Percentiles rank a stretch among this genome's conserved stretches.
These are phyloP conservation scores for Eclectus roratus DNA, from an alignment of 2,113 vertebrate species.

Conservation along the genomic window DNA sequence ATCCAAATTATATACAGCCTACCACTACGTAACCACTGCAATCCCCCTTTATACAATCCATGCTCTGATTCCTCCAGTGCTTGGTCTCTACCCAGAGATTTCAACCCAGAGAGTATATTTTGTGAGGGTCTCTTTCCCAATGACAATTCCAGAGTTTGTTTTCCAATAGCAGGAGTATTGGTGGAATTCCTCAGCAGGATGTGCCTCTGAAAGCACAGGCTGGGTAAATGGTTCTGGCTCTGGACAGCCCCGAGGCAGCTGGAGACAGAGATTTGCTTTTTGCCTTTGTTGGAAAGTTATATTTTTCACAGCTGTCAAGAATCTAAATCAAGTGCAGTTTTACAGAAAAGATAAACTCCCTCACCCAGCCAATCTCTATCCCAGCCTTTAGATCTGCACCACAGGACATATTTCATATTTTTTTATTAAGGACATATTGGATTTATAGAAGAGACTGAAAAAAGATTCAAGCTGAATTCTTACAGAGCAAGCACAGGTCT, in stretches of 20 bases:
- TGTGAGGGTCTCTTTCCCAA: constrained; percentile 8
- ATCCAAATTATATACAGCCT: neutral
- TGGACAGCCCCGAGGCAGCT: constrained; percentile 16
- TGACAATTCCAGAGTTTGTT: constrained; percentile 1
- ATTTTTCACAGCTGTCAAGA: constrained; percentile 65
- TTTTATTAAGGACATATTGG: constrained; percentile 70
- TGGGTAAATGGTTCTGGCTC: constrained; percentile 32
- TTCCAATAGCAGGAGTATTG: neutral
- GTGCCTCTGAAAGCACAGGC: constrained; percentile 18
- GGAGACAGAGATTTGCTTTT: constrained; percentile 48
- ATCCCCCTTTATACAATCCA: neutral
- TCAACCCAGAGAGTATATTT: neutral
- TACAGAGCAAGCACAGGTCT: constrained; percentile 49
- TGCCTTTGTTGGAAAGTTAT: constrained; percentile 46
- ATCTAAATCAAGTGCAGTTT: constrained; percentile 65
- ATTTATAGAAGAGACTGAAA: constrained; percentile 65
- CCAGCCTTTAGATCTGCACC: constrained; percentile 66
- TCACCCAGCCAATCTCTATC: constrained; percentile 60
- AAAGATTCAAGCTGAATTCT: constrained; percentile 64
- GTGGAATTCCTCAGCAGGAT: neutral
- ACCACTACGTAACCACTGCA: neutral
- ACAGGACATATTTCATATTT: constrained; percentile 67
- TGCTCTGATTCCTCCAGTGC: neutral
- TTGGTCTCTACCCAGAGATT: neutral
- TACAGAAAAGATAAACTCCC: constrained; percentile 59